Conservation (phyloP, 2,888 invertebrate species). For the Dusona sp. region DNA sequence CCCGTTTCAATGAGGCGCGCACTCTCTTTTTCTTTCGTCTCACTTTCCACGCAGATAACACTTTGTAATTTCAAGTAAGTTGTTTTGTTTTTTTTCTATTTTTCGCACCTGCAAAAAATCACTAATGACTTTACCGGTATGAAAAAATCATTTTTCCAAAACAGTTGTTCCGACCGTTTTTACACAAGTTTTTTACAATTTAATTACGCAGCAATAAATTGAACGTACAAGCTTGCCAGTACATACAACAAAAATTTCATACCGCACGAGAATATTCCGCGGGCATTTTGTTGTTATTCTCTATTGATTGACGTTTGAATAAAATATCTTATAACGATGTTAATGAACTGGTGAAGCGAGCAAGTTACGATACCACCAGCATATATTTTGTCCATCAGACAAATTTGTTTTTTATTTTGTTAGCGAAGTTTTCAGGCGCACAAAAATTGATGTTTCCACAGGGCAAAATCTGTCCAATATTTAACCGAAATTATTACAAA, state of each 20-base stretch:
- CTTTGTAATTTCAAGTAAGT: too few species aligned
- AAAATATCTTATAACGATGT: neutral
- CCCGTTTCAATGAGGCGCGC: neutral
- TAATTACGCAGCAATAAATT: neutral
- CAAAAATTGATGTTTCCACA: neutral
- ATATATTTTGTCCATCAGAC: neutral
- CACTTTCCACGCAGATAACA: too few species aligned
- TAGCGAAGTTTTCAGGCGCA: neutral
- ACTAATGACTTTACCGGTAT: neutral
- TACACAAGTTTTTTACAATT: neutral
- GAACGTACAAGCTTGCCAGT: neutral
- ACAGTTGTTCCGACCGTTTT: neutral
- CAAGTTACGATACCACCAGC: neutral
- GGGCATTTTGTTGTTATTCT: neutral
- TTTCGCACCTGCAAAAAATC: neutral
- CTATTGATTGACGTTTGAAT: constrained; percentile 1
- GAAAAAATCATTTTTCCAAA: neutral
- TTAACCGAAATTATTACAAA: constrained; percentile 18
- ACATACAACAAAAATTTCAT: neutral
- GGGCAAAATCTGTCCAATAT: constrained; percentile 29
- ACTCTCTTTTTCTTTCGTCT: too few species aligned
- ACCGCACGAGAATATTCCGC: neutral
- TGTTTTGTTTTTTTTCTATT: neutral
- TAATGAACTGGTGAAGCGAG: neutral
- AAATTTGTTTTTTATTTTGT: neutral